Conservation (phyloP, 2,888 invertebrate genomes). For the Tromatobia lineatoria region DNA sequence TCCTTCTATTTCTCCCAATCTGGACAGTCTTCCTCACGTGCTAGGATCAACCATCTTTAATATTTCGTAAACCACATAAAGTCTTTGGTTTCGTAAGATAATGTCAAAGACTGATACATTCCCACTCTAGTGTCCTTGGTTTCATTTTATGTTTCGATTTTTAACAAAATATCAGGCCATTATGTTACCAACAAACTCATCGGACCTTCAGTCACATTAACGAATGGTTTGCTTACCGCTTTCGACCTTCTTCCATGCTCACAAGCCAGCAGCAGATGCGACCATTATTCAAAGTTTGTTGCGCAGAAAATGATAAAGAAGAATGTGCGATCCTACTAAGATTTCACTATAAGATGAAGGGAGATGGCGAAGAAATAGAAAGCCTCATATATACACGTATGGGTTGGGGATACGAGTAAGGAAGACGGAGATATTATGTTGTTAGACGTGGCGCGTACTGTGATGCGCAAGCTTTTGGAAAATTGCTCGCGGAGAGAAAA, state of each 20-base stretch:
- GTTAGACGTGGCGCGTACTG: slow-evolving; percentile 30
- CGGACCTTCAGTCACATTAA: neutral
- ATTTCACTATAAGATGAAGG: slow-evolving; percentile 44
- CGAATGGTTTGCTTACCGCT: neutral
- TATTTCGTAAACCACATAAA: neutral
- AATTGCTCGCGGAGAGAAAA: slow-evolving; percentile 62
- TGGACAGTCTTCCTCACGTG: neutral
- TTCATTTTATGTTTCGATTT: no score
- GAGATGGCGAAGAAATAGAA: slow-evolving; percentile 27
- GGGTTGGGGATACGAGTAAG: neutral
- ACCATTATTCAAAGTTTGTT: neutral
- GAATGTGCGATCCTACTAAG: slow-evolving; percentile 2
- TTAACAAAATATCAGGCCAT: no score
- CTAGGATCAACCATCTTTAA: neutral
- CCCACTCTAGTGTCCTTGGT: no score
- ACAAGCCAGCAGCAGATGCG: neutral
- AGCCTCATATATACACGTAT: slow-evolving; percentile 8
- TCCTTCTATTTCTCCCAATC: no score
- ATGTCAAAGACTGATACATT: no score
- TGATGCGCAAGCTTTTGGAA: slow-evolving; percentile 62
- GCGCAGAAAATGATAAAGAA: neutral
- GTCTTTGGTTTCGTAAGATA: no score
- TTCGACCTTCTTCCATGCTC: neutral
- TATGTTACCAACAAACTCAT: neutral
- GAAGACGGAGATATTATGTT: slow-evolving; percentile 25